These are phyloP conservation scores for Dyspetes luteomarginatus DNA, from an alignment of 2,888 invertebrate species.

Conservation along the genomic window DNA sequence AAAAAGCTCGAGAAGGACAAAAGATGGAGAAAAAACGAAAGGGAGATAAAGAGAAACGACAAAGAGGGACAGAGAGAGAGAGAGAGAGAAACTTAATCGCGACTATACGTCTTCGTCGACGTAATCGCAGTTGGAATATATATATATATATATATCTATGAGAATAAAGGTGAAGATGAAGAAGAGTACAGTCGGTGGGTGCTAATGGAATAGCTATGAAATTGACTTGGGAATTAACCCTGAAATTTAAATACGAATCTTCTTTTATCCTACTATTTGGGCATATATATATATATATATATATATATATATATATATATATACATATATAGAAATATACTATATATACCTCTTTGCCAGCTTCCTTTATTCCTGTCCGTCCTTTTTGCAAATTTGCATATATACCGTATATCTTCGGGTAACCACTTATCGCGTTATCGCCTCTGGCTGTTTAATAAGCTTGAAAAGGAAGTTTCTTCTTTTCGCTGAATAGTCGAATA, in stretches of 20 bases:
- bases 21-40: neutral
- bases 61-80: slow-evolving; percentile 9
- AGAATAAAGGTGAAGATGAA: slow-evolving; percentile 18
- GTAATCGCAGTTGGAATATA: slow-evolving; percentile 43
- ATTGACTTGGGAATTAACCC: slow-evolving; percentile 68
- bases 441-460: slow-evolving; percentile 21
- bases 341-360: neutral
- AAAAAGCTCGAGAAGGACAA: slow-evolving; percentile 21
- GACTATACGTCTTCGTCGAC: slow-evolving; percentile 34
- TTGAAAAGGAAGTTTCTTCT: slow-evolving; percentile 9
- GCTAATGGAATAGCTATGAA: slow-evolving; percentile 65
- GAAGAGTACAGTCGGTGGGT: slow-evolving; percentile 8
- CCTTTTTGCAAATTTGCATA: slow-evolving; percentile 58
- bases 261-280: neutral
- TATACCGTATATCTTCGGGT: slow-evolving; percentile 28
- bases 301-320: neutral
- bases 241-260: slow-evolving; percentile 60
- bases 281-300: slow-evolving; percentile 5
- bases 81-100: slow-evolving; percentile 39
- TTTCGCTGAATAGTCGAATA: neutral
- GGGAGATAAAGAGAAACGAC: slow-evolving; percentile 31
- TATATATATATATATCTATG: slow-evolving; percentile 2
- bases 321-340: neutral
- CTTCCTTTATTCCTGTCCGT: slow-evolving; percentile 41
- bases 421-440: slow-evolving; percentile 56